Percentiles rank a stretch among this genome's conserved stretches.
Conservation (phyloP, 2,888 invertebrate genomes). For the Perdita meconis region DNA sequence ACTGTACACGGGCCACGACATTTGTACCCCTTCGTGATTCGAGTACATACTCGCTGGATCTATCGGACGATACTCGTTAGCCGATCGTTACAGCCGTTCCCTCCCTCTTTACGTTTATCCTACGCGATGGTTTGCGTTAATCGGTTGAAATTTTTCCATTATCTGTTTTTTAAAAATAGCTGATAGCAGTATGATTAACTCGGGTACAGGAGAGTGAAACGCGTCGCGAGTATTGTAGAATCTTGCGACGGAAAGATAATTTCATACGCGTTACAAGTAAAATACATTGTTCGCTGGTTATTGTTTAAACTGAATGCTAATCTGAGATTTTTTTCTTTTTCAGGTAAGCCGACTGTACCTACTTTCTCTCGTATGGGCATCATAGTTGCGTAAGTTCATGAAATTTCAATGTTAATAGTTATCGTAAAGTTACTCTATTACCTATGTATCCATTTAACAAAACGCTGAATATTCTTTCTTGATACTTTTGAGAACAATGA, state of each 20-base stretch:
- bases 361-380: background rate
- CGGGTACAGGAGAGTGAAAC: background rate
- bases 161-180: background rate
- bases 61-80: conserved; percentile 17
- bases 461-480: no score
- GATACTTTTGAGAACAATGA: no score
- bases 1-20: conserved; percentile 16
- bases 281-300: no score
- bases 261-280: no score
- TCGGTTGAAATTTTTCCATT: background rate
- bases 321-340: conserved; percentile 4
- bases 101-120: background rate
- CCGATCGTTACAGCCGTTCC: conserved; percentile 19
- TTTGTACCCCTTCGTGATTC: conserved; percentile 21
- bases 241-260: no score
- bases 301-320: background rate
- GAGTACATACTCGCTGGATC: conserved; percentile 1
- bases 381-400: conserved; percentile 18
- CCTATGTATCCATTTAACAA: no score
- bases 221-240: no score
- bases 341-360: conserved; percentile 14
- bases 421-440: no score
- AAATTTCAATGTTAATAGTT: no score
- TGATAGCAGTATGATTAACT: background rate
- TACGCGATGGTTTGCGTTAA: conserved; percentile 10